A percentile compares a stretch with the other conserved stretches of the same genome.
Evolutionary conservation across 2,888 invertebrate species (phyloP).

Genomic region (Actias luna): DNA sequence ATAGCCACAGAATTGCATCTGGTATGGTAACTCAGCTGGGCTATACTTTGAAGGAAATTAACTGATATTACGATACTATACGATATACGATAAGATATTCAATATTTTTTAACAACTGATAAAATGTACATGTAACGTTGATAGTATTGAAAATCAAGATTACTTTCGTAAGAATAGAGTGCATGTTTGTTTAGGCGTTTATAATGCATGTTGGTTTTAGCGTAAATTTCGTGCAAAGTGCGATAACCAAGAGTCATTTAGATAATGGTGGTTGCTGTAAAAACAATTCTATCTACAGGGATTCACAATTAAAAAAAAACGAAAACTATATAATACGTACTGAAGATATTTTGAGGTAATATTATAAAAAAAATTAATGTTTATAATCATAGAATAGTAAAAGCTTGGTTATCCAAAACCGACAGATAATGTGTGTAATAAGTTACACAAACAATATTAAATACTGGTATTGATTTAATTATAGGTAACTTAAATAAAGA

Average conservation of each 20-base stretch:
- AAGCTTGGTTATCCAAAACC: background rate
- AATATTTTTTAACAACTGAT: conserved; percentile 11
- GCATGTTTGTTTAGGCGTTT: conserved; percentile 4
- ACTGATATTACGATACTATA: too few relatives aligned
- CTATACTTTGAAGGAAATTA: conserved; percentile 5
- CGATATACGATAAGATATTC: conserved; percentile 15
- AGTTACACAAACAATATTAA: background rate
- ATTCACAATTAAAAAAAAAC: background rate
- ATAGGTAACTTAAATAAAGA: too few relatives aligned
- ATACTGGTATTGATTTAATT: too few relatives aligned
- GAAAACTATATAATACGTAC: background rate
- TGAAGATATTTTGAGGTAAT: too few relatives aligned
- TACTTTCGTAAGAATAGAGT: conserved; percentile 9
- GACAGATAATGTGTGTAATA: background rate
- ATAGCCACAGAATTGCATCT: background rate
- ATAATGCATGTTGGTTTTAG: background rate
- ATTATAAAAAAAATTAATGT: too few relatives aligned
- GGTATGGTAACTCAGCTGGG: background rate
- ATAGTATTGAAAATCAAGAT: background rate
- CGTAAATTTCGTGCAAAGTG: background rate
- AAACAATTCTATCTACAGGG: conserved; percentile 12
- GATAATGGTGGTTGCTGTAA: conserved; percentile 16
- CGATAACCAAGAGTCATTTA: conserved; percentile 14
- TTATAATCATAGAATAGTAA: background rate
- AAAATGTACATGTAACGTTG: background rate